Base-by-base conservation (phyloP, 2,113 vertebrate species). In the Gnathonemus echidnorhynchus region DNA sequence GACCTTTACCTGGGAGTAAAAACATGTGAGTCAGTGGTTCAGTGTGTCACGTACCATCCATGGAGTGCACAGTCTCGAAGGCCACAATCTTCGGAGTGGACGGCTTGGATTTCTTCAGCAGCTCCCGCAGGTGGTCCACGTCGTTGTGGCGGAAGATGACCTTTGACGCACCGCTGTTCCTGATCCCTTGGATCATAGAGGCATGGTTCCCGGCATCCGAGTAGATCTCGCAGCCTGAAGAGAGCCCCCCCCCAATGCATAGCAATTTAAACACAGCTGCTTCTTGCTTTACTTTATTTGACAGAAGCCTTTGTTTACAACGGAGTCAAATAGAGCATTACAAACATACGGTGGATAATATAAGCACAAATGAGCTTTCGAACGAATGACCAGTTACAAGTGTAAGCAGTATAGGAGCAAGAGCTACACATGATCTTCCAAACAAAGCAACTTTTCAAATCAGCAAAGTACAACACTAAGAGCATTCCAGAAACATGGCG, bases 1-100 rank as follows among this genome's bases (percentile, higher is more conserved):
- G n/a, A 66, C 8, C n/a, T 66, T 66, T 2, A 9, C 21, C 24
- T 62, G 24, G 1, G 24, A n/a, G 24, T 9, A 62, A 10, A 62
- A 9, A 62, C 58, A 62, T n/a, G 58, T 0, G 2, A 66, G 58
- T n/a, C 58, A 27, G 62, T 31, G n/a, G 9, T 27, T 66, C 5
- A 19, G 9, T 0, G 15, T 11, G 17, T 77, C 70, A 17, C 70
- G 1, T 85, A 99, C 98, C 98, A 92, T 99, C 98, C 98, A 99
- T 99, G 2, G 98, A 99, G 92, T 99, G 98, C 85, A 99, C 98
- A 0, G 98, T 99, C 94, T 99, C 98, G 92, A 99, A 99, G 0
- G 98, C 98, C 48, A 99, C 98, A 0, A 99, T 99, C 94, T 99
- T 99, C 1, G 98, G 98, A 89, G 95, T 95, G 0, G 95, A 92